phyloP scores from a whole-genome alignment of 2,888 invertebrate genomes.

The Frankliniella fusca region DNA sequence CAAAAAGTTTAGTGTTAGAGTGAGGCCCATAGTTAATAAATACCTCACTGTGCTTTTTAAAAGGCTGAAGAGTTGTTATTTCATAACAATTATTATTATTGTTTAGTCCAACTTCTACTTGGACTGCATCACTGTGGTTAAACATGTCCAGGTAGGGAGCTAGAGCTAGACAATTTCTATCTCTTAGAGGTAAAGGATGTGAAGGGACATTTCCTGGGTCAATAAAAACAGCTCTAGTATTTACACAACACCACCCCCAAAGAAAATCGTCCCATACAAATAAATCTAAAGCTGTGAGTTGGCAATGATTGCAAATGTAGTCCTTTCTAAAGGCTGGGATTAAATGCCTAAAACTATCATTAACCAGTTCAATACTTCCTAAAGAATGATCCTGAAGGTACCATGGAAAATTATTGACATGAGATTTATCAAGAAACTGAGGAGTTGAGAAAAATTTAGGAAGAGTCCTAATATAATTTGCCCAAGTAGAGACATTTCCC shows the following conservation, averaged over 20 bases:
- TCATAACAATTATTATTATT: constrained; percentile 50
- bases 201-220: constrained; percentile 1
- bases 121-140: constrained; percentile 71
- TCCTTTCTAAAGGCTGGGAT: too few species aligned
- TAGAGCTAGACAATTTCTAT: constrained; percentile 57
- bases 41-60: constrained; percentile 65
- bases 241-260: constrained; percentile 53
- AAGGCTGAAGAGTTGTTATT: constrained; percentile 53
- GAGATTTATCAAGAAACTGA: not conserved
- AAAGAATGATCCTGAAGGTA: not conserved
- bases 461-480: not conserved
- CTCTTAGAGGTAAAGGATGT: constrained; percentile 33
- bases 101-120: constrained; percentile 52
- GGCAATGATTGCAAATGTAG: constrained; percentile 47
- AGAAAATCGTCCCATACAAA: constrained; percentile 58
- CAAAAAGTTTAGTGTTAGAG: constrained; percentile 71
- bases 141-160: constrained; percentile 88
- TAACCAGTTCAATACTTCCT: constrained; percentile 42
- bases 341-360: constrained; percentile 41
- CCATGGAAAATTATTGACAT: not conserved
- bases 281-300: constrained; percentile 48
- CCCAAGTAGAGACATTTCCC: not conserved
- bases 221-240: constrained; percentile 14
- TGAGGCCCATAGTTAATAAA: constrained; percentile 87
- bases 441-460: not conserved